Conservation (phyloP, 2,888 invertebrate genomes). For the Orchestes rusci region DNA sequence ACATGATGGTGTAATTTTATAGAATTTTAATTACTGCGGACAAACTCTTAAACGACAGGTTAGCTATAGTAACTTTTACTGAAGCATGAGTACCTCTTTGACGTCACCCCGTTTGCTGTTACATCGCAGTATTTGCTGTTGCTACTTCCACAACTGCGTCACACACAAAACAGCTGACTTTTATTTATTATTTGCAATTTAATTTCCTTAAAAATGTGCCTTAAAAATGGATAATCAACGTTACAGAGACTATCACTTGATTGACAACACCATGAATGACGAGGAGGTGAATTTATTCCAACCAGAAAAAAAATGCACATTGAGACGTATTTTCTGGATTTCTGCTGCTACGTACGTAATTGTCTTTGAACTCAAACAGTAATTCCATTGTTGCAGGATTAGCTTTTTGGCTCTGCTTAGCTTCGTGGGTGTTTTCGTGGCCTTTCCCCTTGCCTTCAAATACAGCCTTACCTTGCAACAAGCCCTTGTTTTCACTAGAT, state of each 20-base stretch:
- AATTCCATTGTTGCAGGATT: constrained; percentile 2
- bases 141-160: too few relatives aligned
- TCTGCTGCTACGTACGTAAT: constrained; percentile 9
- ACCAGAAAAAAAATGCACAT: constrained; percentile 15
- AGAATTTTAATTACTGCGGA: too few relatives aligned
- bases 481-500: constrained; percentile 63
- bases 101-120: too few relatives aligned
- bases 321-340: constrained; percentile 17
- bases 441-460: constrained; percentile 64
- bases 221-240: constrained; percentile 16
- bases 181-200: not conserved
- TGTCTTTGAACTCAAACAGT: not conserved
- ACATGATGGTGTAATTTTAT: too few relatives aligned
- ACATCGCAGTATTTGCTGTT: too few relatives aligned
- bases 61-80: too few relatives aligned
- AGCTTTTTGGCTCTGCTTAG: constrained; percentile 34
- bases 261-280: constrained; percentile 24
- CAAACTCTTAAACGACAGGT: too few relatives aligned
- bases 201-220: not conserved
- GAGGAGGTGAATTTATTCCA: constrained; percentile 14
- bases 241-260: constrained; percentile 28
- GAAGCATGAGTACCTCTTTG: too few relatives aligned
- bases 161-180: too few relatives aligned
- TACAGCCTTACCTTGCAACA: constrained; percentile 62
- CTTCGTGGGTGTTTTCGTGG: constrained; percentile 55